Evolutionary conservation across 2,888 invertebrate genomes (phyloP), one percentile per base, ranked within the genome.

Genomic region (Polyommatus icarus): DNA sequence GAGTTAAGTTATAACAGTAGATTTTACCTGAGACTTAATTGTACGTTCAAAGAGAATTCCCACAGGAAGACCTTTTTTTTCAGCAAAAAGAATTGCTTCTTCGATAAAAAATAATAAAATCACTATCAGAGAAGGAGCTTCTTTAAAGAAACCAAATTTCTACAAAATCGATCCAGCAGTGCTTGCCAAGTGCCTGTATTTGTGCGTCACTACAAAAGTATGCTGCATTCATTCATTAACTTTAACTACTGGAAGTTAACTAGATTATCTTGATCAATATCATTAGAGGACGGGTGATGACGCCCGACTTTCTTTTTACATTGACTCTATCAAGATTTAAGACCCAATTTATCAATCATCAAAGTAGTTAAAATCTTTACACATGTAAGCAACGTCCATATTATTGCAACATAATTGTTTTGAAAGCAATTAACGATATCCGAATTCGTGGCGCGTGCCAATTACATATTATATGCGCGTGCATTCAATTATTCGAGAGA

Each of bases 401-500:
- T 24, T 4, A 50, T 75, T 18, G 46, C 50, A 12, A 54, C 46
- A 18, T 67, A 75, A 75, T 75, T 15, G 29, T 50, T 75, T 75
- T 15, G 18, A 67, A 82, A 82, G 83, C 82, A 82, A 83, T 85
- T 83, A 83, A 80, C 80, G 78, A 78, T 81, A 84, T 84, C 81
- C 79, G 79, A 82, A 82, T 77, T 81, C 83, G 84, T 85, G 84
- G 89, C 89, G 89, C 89, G 90, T 87, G 87, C 88, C 84, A 87
- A 86, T 89, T 89, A 88, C 87, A 85, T 86, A 88, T 82, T 82
- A 84, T 84, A 87, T 87, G 79, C 83, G 83, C 84, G 82, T 84
- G 83, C 86, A 85, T 84, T 83, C 84, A 79, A 84, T 82, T 81
- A 83, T 85, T 85, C 88, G 90, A 89, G 88, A 89, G 88, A 91